Percentiles rank a stretch among this genome's conserved stretches.
phyloP scores from a whole-genome alignment of 2,888 invertebrate genomes.

The Drymonia ruficornis region DNA sequence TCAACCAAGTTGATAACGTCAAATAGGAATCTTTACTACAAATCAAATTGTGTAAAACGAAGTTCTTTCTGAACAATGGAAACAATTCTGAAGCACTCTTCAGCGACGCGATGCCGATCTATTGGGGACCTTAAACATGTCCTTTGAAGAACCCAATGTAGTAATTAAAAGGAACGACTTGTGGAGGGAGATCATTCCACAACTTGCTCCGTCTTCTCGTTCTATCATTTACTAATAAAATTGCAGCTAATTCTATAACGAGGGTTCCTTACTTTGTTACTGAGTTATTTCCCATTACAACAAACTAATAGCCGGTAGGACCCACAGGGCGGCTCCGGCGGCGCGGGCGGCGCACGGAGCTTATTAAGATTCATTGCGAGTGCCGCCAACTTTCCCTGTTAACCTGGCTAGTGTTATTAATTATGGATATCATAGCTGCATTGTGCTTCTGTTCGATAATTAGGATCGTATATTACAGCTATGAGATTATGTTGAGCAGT shows the following conservation, averaged over 20 bases:
- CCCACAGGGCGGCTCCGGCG: slow-evolving; percentile 14
- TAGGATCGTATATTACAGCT: slow-evolving; percentile 23
- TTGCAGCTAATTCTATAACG: slow-evolving; percentile 34
- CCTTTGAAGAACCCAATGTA: no score
- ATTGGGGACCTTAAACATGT: no score
- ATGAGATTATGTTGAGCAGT: no score
- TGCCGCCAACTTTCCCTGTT: slow-evolving; percentile 37
- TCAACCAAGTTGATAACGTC: no score
- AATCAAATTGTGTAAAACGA: no score
- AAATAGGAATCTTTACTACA: no score
- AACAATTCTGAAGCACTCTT: no score
- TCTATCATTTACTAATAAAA: slow-evolving; percentile 3
- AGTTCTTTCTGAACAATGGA: no score
- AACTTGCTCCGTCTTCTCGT: no score
- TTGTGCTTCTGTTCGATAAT: slow-evolving; percentile 35
- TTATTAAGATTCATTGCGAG: slow-evolving; percentile 43
- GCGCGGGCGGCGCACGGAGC: slow-evolving; percentile 19
- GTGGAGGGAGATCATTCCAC: no score
- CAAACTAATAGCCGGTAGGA: slow-evolving; percentile 32
- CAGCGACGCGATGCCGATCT: no score
- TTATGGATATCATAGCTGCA: slow-evolving; percentile 33
- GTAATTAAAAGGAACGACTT: no score
- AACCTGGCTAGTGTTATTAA: slow-evolving; percentile 41
- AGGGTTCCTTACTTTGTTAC: slow-evolving; percentile 27
- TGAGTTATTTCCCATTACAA: slow-evolving; percentile 36